Evolutionary conservation across 2,113 vertebrate species (phyloP).

Genomic region (Lepus timidus): DNA sequence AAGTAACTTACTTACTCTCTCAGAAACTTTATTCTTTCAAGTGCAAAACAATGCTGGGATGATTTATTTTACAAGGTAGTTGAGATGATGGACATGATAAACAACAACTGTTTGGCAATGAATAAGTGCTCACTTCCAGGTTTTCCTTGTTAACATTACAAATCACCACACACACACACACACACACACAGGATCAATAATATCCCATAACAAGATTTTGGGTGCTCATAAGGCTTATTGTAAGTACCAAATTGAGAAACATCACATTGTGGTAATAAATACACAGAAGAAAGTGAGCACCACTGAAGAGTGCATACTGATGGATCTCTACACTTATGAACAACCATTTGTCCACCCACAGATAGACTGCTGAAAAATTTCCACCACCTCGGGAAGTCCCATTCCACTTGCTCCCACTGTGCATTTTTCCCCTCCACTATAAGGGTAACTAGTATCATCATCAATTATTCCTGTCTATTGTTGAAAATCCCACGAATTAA

Average conservation of each 20-base stretch:
- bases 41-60: background rate
- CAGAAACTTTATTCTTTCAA: background rate
- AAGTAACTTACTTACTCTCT: background rate
- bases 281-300: background rate
- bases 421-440: fast-evolving
- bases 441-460: background rate
- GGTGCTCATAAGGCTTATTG: background rate
- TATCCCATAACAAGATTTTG: background rate
- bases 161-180: background rate
- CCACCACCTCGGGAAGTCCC: background rate
- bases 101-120: background rate
- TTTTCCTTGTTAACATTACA: background rate
- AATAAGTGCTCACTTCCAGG: background rate
- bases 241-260: background rate
- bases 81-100: background rate
- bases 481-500: background rate
- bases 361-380: background rate
- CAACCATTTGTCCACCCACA: background rate
- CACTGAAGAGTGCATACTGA: background rate
- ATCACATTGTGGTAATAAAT: background rate
- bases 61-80: background rate
- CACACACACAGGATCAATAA: background rate
- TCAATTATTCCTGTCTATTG: background rate
- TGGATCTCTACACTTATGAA: background rate
- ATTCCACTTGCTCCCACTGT: background rate